phyloP scores from a whole-genome alignment of 2,888 invertebrate species.

The Hemistola chrysoprasaria region DNA sequence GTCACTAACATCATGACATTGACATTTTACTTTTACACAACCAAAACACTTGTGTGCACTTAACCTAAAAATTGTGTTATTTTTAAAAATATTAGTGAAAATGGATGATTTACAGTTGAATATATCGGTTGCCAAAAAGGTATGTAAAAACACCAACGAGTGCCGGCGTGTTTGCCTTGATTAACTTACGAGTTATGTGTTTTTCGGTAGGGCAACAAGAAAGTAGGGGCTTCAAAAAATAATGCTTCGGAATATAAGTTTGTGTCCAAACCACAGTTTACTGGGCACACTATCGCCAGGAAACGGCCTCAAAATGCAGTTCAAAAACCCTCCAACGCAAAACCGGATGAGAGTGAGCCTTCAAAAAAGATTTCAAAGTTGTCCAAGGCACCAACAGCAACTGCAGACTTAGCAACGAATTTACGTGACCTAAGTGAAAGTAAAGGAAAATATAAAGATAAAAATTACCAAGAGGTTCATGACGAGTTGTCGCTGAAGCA shows the following conservation, averaged over 20 bases:
- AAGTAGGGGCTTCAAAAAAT: constrained; percentile 40
- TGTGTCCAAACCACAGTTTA: constrained; percentile 62
- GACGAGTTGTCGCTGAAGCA: constrained; percentile 71
- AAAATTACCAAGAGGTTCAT: constrained; percentile 68
- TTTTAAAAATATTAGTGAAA: constrained; percentile 23
- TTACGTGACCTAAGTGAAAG: constrained; percentile 72
- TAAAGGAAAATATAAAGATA: constrained; percentile 68
- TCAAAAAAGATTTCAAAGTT: constrained; percentile 52
- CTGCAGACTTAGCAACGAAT: constrained; percentile 50
- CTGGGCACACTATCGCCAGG: constrained; percentile 71
- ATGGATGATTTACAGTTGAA: constrained; percentile 80
- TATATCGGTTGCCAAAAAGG: constrained; percentile 63
- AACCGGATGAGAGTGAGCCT: constrained; percentile 49
- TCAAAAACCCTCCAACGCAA: constrained; percentile 34
- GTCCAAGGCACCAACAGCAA: constrained; percentile 30
- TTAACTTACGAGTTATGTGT: constrained; percentile 8
- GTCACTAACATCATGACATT: constrained; percentile 11
- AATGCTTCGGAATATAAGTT: constrained; percentile 66
- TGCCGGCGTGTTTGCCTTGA: background rate
- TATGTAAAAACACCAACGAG: constrained; percentile 32
- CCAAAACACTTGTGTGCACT: constrained; percentile 38
- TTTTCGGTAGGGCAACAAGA: constrained; percentile 50
- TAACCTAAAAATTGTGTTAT: constrained; percentile 47
- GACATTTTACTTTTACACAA: constrained; percentile 25
- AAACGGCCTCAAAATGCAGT: constrained; percentile 58